Base-by-base conservation (phyloP, 2,113 vertebrate species). In the Alouatta palliata region DNA sequence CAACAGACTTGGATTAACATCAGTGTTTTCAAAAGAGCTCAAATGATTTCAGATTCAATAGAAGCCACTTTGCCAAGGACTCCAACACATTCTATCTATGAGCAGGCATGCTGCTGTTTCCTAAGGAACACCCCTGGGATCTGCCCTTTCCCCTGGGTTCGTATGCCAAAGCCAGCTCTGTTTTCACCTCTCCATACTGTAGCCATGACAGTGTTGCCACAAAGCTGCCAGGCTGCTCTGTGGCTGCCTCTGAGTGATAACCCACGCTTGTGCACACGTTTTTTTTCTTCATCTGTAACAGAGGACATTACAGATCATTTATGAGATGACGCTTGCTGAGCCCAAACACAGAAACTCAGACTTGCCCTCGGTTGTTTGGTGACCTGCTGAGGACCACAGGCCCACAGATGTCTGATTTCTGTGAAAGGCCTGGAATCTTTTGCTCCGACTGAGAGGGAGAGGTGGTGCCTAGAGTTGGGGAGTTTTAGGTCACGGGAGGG, bases 1-100 rank as follows among this genome's bases (percentile, higher is more conserved):
- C 76, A 80, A 82, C 45, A 89, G 88, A n/a, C 54, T 96, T 93
- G 97, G 87, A 96, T 86, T 47, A 64, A 82, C 19, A 90, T 77
- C 47, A n/a, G 58, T 80, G 27, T 91, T 91, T 95, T 95, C 79
- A 79, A 80, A 96, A 79, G 30, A 76, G 13, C 45, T 61, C 84
- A 45, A 70, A 82, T 61, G 87, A 56, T 27, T 90, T 80, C 37
- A 54, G 68, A 54, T 45, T 94, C 54, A 89, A 54, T 40, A 71
- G 68, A 49, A 12, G 3, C 3, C 30, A 9, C 21, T 82, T 81
- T 75, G 96, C 95, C 96, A 68, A 94, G 61, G 73, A 61, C 37
- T 71, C 58, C 0, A 16, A 19, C 37, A 45, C 43, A 12, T 70
- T 77, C n/a, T n/a, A 11, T 56, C 71, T 13, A 35, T 70, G 84